These are phyloP conservation scores for Anthopleura sola DNA, from an alignment of 64 coral and sea anemone species.

Conservation along the genomic window DNA sequence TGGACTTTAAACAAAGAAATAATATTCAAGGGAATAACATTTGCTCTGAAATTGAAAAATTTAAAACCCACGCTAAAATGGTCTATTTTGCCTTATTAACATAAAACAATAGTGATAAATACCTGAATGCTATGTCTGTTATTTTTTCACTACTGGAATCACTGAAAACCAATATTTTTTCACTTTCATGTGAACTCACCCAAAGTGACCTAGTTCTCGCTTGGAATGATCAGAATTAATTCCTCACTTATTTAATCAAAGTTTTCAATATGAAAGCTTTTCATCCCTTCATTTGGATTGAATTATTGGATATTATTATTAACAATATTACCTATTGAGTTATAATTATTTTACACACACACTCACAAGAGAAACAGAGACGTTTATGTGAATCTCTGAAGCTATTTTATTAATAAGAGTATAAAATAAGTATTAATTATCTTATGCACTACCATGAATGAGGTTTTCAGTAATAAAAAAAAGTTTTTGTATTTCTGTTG, in stretches of 20 bases:
- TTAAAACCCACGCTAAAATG: no score
- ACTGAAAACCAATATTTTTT: neutral
- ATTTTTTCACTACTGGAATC: no score
- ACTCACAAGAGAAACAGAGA: neutral
- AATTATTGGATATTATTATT: conserved; percentile 22
- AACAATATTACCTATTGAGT: neutral
- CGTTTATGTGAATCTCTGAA: conserved; percentile 14
- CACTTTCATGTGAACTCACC: neutral
- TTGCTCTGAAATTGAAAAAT: no score
- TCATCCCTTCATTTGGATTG: neutral
- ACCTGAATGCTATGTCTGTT: no score
- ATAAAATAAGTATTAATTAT: conserved; percentile 27
- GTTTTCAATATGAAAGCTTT: conserved; percentile 14
- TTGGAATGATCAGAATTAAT: neutral
- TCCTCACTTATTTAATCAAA: conserved; percentile 19
- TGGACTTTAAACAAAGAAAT: no score
- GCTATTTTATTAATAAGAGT: conserved; percentile 17
- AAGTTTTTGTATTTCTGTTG: neutral
- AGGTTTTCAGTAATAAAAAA: neutral
- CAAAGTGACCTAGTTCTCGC: neutral
- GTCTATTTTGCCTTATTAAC: no score
- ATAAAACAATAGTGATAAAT: no score
- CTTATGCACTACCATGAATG: conserved; percentile 7
- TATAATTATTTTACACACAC: conserved; percentile 5
- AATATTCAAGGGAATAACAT: no score